phyloP scores from a whole-genome alignment of 2,888 invertebrate genomes.

The Brenthis hecate region DNA sequence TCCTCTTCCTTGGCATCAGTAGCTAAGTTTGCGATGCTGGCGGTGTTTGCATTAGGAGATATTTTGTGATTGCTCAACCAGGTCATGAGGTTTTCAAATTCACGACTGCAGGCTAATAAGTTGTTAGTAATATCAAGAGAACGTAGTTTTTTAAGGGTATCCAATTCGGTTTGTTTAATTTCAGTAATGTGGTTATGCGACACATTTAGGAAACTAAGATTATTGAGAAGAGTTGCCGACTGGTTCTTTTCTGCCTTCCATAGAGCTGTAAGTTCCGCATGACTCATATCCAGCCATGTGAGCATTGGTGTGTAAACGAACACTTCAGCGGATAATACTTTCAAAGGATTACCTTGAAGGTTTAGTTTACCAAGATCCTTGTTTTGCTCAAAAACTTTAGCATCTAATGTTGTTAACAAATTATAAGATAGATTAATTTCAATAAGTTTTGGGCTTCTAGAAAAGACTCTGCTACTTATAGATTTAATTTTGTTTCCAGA shows the following conservation, averaged over 20 bases:
- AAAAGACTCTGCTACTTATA: constrained; percentile 80
- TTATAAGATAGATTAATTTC: constrained; percentile 89
- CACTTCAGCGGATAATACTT: constrained; percentile 84
- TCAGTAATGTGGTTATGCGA: constrained; percentile 83
- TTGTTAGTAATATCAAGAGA: constrained; percentile 85
- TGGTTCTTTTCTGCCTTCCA: constrained; percentile 82
- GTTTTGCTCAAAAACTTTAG: constrained; percentile 85
- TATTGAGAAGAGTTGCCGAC: constrained; percentile 73
- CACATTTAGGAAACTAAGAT: constrained; percentile 81
- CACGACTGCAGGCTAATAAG: constrained; percentile 86
- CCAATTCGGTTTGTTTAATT: constrained; percentile 82
- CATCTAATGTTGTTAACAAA: constrained; percentile 82
- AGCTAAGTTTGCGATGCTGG: constrained; percentile 68
- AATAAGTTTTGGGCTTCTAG: constrained; percentile 81
- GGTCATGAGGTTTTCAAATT: constrained; percentile 85
- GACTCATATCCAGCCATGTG: constrained; percentile 86
- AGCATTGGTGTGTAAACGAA: constrained; percentile 85
- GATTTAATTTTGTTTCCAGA: constrained; percentile 85
- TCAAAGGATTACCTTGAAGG: constrained; percentile 88
- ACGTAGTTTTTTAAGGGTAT: constrained; percentile 80
- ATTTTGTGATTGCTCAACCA: constrained; percentile 84
- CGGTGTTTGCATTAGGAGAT: constrained; percentile 71
- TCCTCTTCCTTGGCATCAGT: constrained; percentile 65
- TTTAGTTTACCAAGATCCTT: constrained; percentile 85
- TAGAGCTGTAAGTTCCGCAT: constrained; percentile 85